These are phyloP conservation scores for Pandion haliaetus DNA, from an alignment of 2,113 vertebrate genomes.

Conservation along the genomic window DNA sequence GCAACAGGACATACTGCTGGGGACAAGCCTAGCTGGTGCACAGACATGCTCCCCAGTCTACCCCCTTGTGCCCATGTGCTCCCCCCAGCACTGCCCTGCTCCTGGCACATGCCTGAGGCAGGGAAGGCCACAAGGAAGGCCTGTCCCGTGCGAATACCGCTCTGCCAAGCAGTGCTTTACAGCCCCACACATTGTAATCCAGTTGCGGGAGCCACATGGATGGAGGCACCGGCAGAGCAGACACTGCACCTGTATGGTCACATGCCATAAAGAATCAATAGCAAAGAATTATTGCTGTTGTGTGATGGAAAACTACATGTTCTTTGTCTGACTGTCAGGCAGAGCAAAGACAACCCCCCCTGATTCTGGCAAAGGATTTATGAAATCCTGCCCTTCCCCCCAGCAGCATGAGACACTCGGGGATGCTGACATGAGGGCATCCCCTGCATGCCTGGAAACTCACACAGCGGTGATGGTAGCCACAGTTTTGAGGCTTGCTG, in stretches of 20 bases:
- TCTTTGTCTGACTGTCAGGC: neutral
- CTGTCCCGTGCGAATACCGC: accelerated
- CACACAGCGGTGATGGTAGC: slow-evolving; percentile 97
- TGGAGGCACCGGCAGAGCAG: accelerated
- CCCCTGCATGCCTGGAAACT: neutral
- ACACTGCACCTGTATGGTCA: neutral
- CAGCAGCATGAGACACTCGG: accelerated
- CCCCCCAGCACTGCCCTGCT: accelerated
- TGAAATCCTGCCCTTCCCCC: neutral
- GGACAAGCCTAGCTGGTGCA: neutral
- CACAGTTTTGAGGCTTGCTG: slow-evolving; percentile 95
- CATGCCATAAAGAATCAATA: neutral
- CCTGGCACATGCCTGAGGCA: neutral
- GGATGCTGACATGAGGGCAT: neutral
- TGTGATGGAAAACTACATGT: neutral
- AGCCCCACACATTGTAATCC: accelerated
- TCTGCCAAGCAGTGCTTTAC: neutral
- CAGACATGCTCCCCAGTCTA: accelerated
- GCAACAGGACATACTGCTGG: neutral
- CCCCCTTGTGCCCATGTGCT: neutral
- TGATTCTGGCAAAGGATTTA: accelerated
- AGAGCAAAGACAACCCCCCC: neutral
- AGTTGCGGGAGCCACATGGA: neutral
- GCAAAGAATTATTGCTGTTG: neutral
- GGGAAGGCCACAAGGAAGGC: neutral